Evolutionary conservation across 2,113 vertebrate genomes (phyloP).

Genomic region (Sander vitreus): DNA sequence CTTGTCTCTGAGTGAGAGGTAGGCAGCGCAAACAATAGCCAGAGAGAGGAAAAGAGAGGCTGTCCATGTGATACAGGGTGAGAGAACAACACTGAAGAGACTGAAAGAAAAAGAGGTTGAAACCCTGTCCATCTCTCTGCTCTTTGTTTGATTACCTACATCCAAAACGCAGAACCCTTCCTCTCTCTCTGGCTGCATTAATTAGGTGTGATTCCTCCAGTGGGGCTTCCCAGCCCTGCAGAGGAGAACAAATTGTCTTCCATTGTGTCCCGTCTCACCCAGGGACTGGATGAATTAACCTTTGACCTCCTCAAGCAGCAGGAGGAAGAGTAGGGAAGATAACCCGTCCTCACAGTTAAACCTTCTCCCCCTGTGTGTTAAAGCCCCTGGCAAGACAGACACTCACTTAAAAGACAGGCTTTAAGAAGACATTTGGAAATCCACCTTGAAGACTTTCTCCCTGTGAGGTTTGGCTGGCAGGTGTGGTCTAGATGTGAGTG

Average conservation of each 20-base stretch:
- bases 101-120: slow-evolving; percentile 7
- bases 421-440: slow-evolving; percentile 24
- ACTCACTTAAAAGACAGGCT: slow-evolving; percentile 16
- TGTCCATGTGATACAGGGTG: slow-evolving; percentile 6
- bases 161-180: slow-evolving; percentile 19
- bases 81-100: slow-evolving; percentile 25
- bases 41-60: slow-evolving; percentile 7
- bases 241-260: slow-evolving; percentile 69
- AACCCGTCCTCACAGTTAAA: slow-evolving; percentile 41
- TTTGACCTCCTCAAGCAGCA: slow-evolving; percentile 53
- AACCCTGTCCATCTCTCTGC: slow-evolving; percentile 14
- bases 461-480: slow-evolving; percentile 26
- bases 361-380: slow-evolving; percentile 14
- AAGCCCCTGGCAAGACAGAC: slow-evolving; percentile 14
- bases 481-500: not conserved
- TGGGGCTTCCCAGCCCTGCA: slow-evolving; percentile 37
- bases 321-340: slow-evolving; percentile 54
- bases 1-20: slow-evolving; percentile 60
- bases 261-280: slow-evolving; percentile 59
- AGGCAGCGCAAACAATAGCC: slow-evolving; percentile 48
- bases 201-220: slow-evolving; percentile 57
- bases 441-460: slow-evolving; percentile 2
- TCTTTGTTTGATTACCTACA: slow-evolving; percentile 42
- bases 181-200: slow-evolving; percentile 43
- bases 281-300: slow-evolving; percentile 71